Evolutionary conservation across 2,113 vertebrate species (phyloP).

Genomic region (Elachura formosa): DNA sequence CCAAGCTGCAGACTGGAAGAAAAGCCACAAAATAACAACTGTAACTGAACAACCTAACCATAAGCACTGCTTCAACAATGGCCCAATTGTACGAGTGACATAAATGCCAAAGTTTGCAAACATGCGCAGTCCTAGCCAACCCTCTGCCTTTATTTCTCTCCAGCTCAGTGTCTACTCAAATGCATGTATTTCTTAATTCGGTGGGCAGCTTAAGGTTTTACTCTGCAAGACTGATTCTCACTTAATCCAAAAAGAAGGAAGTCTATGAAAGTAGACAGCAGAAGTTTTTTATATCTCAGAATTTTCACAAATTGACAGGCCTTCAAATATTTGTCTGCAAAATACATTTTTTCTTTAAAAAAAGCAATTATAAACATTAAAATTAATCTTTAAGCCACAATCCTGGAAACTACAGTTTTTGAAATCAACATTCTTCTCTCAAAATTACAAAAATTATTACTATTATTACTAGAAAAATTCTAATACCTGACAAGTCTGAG

Average conservation of each 20-base stretch:
- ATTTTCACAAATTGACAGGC: not conserved
- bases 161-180: not conserved
- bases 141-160: not conserved
- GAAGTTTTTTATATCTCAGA: not conserved
- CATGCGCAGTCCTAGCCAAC: not conserved
- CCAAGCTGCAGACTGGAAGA: not conserved
- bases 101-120: not conserved
- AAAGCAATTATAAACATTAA: not conserved
- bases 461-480: not conserved
- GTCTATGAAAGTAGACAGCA: not conserved
- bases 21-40: not conserved
- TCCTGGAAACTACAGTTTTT: not conserved
- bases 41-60: not conserved
- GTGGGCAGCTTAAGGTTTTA: not conserved
- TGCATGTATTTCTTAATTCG: accelerated
- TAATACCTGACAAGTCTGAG: not conserved
- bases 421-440: not conserved
- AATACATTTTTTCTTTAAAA: not conserved
- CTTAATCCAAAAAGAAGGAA: not conserved
- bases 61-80: not conserved
- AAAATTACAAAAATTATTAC: not conserved
- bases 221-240: not conserved
- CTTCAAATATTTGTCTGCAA: not conserved
- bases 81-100: not conserved
- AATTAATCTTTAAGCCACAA: not conserved